phyloP scores from a whole-genome alignment of 2,113 vertebrate genomes.

The Hemibagrus wyckioides region DNA sequence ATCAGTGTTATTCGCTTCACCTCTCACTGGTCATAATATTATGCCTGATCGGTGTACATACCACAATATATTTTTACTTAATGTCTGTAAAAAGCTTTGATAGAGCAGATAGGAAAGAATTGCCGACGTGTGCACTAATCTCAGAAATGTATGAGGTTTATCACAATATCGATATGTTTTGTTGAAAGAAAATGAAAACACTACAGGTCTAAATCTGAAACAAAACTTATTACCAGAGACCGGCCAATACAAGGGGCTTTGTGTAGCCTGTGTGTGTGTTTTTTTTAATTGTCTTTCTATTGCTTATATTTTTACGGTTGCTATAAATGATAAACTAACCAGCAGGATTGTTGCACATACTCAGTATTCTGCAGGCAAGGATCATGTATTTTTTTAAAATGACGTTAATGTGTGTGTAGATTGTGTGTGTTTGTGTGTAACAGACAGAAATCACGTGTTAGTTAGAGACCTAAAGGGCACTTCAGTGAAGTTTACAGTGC shows the following conservation, averaged over 20 bases:
- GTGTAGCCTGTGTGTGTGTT: background rate
- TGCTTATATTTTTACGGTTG: background rate
- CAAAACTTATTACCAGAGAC: background rate
- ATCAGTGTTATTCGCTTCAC: no score
- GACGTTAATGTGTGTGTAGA: constrained; percentile 11
- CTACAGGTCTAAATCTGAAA: background rate
- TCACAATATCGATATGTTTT: background rate
- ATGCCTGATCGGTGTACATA: no score
- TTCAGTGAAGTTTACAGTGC: background rate
- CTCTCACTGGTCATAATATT: no score
- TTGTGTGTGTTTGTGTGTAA: background rate
- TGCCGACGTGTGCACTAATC: background rate
- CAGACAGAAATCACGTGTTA: background rate
- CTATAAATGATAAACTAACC: background rate
- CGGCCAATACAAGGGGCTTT: background rate
- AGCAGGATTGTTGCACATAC: background rate
- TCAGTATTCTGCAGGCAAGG: background rate
- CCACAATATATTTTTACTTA: background rate
- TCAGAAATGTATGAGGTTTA: background rate
- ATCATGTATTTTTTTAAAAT: background rate
- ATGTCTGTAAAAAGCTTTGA: background rate
- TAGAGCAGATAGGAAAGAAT: no score
- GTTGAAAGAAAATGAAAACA: no score
- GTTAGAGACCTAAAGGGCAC: background rate
- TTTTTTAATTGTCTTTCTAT: background rate